Percentiles rank a stretch among this genome's conserved stretches.
Evolutionary conservation across 1,140 invertebrate genomes (phyloP).

Genomic region (Idris sp.): DNA sequence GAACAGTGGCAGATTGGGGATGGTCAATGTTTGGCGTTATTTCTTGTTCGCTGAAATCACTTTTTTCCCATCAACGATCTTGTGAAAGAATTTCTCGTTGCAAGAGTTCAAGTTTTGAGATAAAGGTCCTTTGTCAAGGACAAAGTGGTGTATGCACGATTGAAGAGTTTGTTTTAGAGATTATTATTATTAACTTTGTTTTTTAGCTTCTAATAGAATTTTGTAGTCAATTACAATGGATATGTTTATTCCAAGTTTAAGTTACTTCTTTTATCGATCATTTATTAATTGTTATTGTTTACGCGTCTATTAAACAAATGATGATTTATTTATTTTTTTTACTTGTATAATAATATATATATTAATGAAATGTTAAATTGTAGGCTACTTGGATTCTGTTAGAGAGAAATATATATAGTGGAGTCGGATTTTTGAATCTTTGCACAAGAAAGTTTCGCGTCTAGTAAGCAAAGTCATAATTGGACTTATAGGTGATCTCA

Average conservation of each 20-base stretch:
- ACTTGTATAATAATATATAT: too few species aligned
- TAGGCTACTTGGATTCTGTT: too few species aligned
- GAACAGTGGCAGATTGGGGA: too few species aligned
- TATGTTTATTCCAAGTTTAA: constrained; percentile 14
- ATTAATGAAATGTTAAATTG: too few species aligned
- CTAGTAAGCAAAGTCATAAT: background rate
- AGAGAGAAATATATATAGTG: too few species aligned
- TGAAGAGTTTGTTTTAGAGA: constrained; percentile 9
- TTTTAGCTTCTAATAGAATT: constrained; percentile 4
- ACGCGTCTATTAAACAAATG: too few species aligned
- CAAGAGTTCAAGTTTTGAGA: constrained; percentile 3
- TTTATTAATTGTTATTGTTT: background rate
- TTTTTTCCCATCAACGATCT: constrained; percentile 3
- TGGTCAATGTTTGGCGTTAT: too few species aligned
- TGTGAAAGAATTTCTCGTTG: background rate
- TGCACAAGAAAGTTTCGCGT: constrained; percentile 20
- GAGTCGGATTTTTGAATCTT: constrained; percentile 3
- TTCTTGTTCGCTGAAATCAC: background rate
- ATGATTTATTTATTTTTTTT: too few species aligned
- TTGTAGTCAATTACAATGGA: constrained; percentile 31
- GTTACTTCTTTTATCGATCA: background rate
- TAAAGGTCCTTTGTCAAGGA: background rate
- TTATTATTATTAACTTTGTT: constrained; percentile 4
- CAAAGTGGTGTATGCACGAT: constrained; percentile 8
- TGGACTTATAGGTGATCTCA: background rate